Evolutionary conservation across 2,797 vertebrate genomes (phyloP).

Genomic region (Myotis planiceps): DNA sequence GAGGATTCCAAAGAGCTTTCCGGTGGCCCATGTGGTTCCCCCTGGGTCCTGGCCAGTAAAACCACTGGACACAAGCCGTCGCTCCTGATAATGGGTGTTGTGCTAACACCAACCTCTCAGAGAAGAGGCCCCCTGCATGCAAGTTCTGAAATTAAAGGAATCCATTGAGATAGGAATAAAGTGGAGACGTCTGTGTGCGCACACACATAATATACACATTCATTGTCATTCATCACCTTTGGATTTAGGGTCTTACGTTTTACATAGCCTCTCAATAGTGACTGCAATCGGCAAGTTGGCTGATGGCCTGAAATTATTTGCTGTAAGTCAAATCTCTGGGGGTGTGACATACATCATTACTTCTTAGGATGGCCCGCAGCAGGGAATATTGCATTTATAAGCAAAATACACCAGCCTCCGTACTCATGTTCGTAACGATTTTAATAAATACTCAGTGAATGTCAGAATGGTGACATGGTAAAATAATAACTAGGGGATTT

Average conservation of each 20-base stretch:
- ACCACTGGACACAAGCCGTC: rapidly evolving
- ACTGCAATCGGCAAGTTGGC: background rate
- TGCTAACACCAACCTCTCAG: background rate
- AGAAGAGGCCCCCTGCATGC: background rate
- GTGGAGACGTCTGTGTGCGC: background rate
- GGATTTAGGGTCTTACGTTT: background rate
- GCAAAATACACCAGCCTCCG: background rate
- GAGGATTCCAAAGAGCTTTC: background rate
- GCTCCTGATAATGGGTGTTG: background rate
- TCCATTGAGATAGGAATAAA: background rate
- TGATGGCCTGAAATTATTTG: background rate
- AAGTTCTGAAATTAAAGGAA: background rate
- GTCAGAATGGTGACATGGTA: background rate
- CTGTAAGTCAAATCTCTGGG: background rate
- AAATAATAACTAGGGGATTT: background rate
- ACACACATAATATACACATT: background rate
- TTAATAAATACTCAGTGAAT: background rate
- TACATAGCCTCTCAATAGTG: background rate
- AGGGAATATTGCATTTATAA: background rate
- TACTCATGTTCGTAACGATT: rapidly evolving
- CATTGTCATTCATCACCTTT: background rate
- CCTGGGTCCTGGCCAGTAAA: background rate
- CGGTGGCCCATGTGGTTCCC: background rate
- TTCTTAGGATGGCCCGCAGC: background rate
- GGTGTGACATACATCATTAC: background rate